Base-by-base conservation (phyloP, 2,888 invertebrate species). In the Slavum lentiscoides region DNA sequence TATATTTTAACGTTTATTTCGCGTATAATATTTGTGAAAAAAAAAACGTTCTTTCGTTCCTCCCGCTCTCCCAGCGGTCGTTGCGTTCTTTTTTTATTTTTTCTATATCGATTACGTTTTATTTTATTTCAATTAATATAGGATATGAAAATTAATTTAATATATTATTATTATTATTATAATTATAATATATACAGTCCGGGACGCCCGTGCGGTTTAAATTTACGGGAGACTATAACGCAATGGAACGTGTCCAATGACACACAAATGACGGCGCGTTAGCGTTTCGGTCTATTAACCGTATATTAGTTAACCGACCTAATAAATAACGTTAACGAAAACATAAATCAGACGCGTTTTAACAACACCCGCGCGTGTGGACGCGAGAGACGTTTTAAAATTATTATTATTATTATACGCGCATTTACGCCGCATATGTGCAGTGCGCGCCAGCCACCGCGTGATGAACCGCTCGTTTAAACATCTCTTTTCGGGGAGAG, bases 311-410 rank as follows among this genome's bases (percentile, higher is more conserved):
- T 80, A 80, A 72, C 70, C 55, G 55, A 58, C 72, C 80, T 72
- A 80, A 80, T 80, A 80, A 80, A 80, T 80, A 80, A 80, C 80
- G 58, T 77, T 77, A 72, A 80, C 72, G 64, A 80, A 80, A 72
- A 58, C 70, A 80, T 80, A 70, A 64, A 80, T 80, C 80, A 77
- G 62, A 69, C 55, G 37, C 77, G 39, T 77, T 77, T 77, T 70
- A 77, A 77, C 77, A 70, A 59, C 67, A 68, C 67, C 58, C 75
- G 23, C 5, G 58, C 58, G 21, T 17, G 30, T 30, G 59, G 43
- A 21, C 43, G 21, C 39, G 30, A 30, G 43, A 58, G 39, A 67
- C 55, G 13, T 66, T 75, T 75, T 66, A 23, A 75, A 66, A 67
- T 75, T 66, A 75, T 75, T 58, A 58, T 58, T 30, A 30, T 30